Evolutionary conservation across 2,113 vertebrate species (phyloP), one percentile per base, ranked within the genome.

Genomic region (Irena cyanogastra): DNA sequence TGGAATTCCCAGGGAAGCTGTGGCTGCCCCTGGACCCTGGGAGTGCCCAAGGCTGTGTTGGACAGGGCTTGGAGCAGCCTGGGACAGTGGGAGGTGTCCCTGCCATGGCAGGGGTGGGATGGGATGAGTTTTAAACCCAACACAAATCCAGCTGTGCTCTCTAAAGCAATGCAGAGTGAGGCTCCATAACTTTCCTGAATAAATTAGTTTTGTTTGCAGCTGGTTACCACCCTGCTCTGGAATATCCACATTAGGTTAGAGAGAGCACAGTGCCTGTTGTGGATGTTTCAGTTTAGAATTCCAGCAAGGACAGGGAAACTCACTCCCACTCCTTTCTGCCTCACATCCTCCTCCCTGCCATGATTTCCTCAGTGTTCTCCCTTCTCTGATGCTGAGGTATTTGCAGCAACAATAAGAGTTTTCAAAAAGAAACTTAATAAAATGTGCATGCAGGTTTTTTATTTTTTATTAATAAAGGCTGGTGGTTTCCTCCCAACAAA

Each of bases 391-490:
- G 8, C 65, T 94, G 87, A 75, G 37, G 45, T 10, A 13, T 83
- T 96, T 91, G 61, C 60, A 91, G 87, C 50, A 68, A 52, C 0
- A 37, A 78, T 83, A 87, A 78, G 47, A 16, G 8, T 45, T 92
- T 95, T 95, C 89, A 84, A 89, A 97, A 78, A 80, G 84, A 76
- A 88, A 49, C 63, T 85, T 89, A 94, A 94, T 88, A 90, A 91
- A 91, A 96, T 64, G 41, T 66, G 27, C 41, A 41, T 33, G 56
- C 60, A 17, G 31, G 2, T n/a, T 64, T 77, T 42, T 93, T 61
- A 53, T 16, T 52, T 10, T 12, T 52, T 82, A 45, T 72, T 83
- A 91, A 87, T n/a, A 56, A 63, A 94, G 61, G 39, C 49, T 90
- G 91, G 61, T 91, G 92, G 90, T 95, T 97, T 96, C 68, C 26